Conservation (phyloP, 2,797 vertebrate genomes). For the Mormyrops attenuatus region DNA sequence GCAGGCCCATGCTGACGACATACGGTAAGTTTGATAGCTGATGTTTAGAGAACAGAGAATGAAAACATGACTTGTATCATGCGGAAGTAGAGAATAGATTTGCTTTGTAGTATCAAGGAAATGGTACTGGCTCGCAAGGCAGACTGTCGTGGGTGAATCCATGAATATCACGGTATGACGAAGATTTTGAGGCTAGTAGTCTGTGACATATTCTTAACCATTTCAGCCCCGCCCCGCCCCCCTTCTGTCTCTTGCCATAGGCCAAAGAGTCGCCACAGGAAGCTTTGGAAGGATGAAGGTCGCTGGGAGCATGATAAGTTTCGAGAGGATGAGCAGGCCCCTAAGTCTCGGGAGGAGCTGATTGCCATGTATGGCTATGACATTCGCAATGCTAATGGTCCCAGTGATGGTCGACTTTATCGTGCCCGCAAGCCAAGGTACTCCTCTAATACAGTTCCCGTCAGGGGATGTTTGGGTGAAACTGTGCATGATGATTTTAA, state of each 20-base stretch:
- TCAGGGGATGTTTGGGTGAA: background rate
- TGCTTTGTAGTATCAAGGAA: background rate
- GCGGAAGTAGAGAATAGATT: background rate
- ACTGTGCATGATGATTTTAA: background rate
- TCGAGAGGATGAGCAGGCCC: constrained; percentile 92
- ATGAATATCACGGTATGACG: background rate
- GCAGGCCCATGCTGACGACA: constrained; percentile 87
- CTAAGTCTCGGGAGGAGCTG: constrained; percentile 90
- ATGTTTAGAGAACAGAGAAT: background rate
- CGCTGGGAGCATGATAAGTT: constrained; percentile 93
- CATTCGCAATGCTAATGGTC: constrained; percentile 77
- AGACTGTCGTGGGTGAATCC: background rate
- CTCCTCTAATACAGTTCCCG: background rate
- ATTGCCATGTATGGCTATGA: constrained; percentile 93
- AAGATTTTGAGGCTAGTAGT: background rate
- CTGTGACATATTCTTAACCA: background rate
- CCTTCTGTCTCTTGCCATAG: constrained; percentile 47
- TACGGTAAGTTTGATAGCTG: constrained; percentile 57
- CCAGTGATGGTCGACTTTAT: constrained; percentile 68
- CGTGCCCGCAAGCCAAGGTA: constrained; percentile 80
- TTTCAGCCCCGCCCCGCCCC: background rate
- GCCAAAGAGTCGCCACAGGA: constrained; percentile 86
- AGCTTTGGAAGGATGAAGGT: constrained; percentile 94
- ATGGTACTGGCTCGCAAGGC: background rate
- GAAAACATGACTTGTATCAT: background rate